Conservation (phyloP, 2,113 vertebrate species). For the Fukomys damarensis region DNA sequence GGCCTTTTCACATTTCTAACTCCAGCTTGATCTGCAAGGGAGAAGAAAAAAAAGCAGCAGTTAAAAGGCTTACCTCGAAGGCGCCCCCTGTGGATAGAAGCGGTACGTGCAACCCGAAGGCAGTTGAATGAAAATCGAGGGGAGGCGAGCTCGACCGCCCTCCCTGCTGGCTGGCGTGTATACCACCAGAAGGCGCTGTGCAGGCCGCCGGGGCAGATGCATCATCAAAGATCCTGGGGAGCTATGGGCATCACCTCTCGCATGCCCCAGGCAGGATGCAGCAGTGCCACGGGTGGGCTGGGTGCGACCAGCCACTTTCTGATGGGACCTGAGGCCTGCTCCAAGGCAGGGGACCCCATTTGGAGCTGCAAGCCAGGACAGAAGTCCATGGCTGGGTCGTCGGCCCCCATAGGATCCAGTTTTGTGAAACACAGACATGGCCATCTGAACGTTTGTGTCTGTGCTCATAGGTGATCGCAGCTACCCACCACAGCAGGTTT, state of each 20-base stretch:
- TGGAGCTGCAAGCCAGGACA: neutral
- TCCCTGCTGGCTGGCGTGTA: neutral
- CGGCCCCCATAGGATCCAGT: neutral
- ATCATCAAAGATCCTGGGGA: neutral
- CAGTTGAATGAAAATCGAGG: neutral
- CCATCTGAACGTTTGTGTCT: neutral
- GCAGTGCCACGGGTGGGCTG: no score
- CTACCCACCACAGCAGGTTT: neutral
- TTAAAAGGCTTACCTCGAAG: neutral
- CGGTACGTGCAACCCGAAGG: neutral
- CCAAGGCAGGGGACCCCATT: neutral
- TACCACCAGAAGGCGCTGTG: neutral
- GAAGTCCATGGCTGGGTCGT: neutral
- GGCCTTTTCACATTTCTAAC: slow-evolving; percentile 77
- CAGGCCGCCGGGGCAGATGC: neutral
- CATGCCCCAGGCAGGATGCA: neutral
- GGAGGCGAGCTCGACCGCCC: neutral
- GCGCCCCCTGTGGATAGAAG: neutral
- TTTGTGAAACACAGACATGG: neutral
- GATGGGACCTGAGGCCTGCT: neutral
- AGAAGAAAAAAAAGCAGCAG: no score
- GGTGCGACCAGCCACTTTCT: no score
- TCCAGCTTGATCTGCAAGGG: no score
- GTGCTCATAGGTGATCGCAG: neutral
- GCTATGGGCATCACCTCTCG: neutral